Base-by-base conservation (phyloP, 2,888 invertebrate genomes). In the Xanthorhoe spadicearia region DNA sequence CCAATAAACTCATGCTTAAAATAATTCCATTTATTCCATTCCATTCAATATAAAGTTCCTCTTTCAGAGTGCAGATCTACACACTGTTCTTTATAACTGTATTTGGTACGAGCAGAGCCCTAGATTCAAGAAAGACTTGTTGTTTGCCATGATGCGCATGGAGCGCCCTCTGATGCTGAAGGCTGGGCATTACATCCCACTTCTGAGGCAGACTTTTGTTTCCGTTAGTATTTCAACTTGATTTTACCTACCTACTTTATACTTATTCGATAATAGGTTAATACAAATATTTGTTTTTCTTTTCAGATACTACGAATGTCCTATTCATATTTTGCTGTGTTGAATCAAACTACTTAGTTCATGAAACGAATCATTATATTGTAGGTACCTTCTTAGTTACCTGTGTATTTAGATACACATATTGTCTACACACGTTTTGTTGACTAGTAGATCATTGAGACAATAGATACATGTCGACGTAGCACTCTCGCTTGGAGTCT, bases 101-200 rank as follows among this genome's bases (percentile, higher is more conserved):
- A 78, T 84, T 7, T 95, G 95, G 95, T 87, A 92, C 56, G 90
- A 94, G 8, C 94, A 95, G 74, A 82, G 87, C 55, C 68, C 84
- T 0, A 80, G 77, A 61, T 94, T 94, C 74, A 88, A 87, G 69
- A 87, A 86, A 0, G 83, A 84, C 5, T 69, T 95, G 15, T 74
- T 85, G 35, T 89, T 95, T 67, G 89, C 92, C 0, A 87, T 95
- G 87, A 82, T 90, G 83, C 88, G 94, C 19, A 84, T 92, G 70
- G 83, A 87, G 15, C 83, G 85, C 0, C 88, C 93, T 0, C 80
- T 92, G 17, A 46, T 74, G 23, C 64, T 76, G 48, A 69, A 64
- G 53, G 74, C 73, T 13, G 76, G 76, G 5, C 74, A 74, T 32
- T 76, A 76, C 61, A 66, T 73, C 17, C 69, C 73, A 17, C 62